These are phyloP conservation scores for Pecten maximus DNA, from an alignment of 2,888 invertebrate genomes.

Conservation along the genomic window DNA sequence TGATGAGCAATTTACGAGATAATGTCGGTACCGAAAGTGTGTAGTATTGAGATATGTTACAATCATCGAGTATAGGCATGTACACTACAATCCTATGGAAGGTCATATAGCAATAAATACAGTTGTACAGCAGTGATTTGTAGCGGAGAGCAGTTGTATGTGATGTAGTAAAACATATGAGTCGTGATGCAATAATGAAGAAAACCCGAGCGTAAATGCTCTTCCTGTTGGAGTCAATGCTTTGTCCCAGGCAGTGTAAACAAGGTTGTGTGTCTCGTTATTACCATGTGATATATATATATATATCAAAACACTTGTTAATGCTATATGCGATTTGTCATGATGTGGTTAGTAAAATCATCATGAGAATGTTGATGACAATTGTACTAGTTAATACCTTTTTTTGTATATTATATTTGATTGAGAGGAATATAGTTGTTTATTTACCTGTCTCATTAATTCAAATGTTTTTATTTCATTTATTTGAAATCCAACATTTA, in stretches of 20 bases:
- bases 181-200: not conserved
- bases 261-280: constrained; percentile 9
- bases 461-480: constrained; percentile 29
- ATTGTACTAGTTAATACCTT: not conserved
- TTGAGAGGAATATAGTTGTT: constrained; percentile 13
- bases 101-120: not conserved
- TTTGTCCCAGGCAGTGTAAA: not conserved
- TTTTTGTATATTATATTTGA: constrained; percentile 35
- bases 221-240: not conserved
- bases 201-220: not conserved
- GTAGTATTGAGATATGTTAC: not conserved
- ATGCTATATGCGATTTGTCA: not conserved
- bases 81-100: not conserved
- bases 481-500: constrained; percentile 30
- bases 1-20: not conserved
- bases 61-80: not conserved
- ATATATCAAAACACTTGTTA: constrained; percentile 23
- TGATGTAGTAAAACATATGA: not conserved
- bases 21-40: not conserved
- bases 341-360: not conserved
- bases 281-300: constrained; percentile 10
- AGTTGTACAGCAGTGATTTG: not conserved
- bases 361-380: not conserved
- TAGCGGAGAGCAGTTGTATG: not conserved
- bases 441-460: constrained; percentile 24